phyloP scores from a whole-genome alignment of 2,888 invertebrate genomes.

The Homarus gammarus region DNA sequence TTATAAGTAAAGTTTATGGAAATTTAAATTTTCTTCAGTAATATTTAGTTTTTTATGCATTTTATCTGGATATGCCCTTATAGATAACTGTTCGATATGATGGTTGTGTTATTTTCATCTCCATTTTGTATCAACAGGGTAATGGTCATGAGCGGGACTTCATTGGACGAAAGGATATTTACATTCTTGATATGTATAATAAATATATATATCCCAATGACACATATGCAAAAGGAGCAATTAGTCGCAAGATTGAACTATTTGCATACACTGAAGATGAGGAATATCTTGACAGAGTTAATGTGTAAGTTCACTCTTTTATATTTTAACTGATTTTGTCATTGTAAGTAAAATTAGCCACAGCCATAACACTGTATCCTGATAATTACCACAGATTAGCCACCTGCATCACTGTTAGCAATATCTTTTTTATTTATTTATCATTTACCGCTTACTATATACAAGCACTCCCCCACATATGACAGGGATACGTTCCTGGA shows the following conservation, averaged over 20 bases:
- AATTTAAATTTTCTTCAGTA: too few relatives aligned
- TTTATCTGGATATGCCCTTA: too few relatives aligned
- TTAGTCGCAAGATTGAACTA: conserved; percentile 86
- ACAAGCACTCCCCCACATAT: too few relatives aligned
- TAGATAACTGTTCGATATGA: neutral
- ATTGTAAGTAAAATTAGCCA: too few relatives aligned
- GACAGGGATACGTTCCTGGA: too few relatives aligned
- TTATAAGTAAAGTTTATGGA: too few relatives aligned
- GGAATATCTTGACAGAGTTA: conserved; percentile 85
- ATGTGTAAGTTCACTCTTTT: conserved; percentile 81
- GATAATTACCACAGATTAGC: too few relatives aligned
- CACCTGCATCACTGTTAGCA: too few relatives aligned
- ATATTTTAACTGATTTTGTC: too few relatives aligned
- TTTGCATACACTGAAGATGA: conserved; percentile 83
- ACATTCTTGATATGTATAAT: conserved; percentile 93
- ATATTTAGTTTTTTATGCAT: neutral
- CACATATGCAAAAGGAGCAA: conserved; percentile 86
- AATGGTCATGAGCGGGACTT: conserved; percentile 94
- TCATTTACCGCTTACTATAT: too few relatives aligned
- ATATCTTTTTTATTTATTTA: too few relatives aligned
- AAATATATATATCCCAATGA: conserved; percentile 89
- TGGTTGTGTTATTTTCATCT: neutral
- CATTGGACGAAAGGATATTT: conserved; percentile 85
- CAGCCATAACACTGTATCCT: too few relatives aligned
- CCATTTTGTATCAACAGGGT: conserved; percentile 82